Conservation (phyloP, 2,888 invertebrate species). For the Leptinotarsa juncta region DNA sequence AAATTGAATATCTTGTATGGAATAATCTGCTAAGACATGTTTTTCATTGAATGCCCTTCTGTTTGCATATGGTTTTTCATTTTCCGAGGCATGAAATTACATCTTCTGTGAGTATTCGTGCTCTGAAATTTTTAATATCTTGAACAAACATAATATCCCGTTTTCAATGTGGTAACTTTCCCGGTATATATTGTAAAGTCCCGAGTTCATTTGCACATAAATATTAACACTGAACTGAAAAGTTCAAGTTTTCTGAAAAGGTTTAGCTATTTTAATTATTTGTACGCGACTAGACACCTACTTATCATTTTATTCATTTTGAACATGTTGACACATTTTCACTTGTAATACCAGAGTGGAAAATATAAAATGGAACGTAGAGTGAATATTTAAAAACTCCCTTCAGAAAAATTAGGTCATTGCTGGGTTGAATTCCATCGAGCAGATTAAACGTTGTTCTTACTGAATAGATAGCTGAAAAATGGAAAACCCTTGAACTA, state of each 20-base stretch:
- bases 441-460: background rate
- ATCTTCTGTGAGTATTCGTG: background rate
- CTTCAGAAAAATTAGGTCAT: background rate
- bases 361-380: slow-evolving; percentile 10
- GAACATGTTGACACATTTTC: background rate
- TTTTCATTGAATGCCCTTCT: background rate
- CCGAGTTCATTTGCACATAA: background rate
- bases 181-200: slow-evolving; percentile 1
- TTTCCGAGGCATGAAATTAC: background rate
- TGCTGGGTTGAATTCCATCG: background rate
- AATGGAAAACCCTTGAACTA: background rate
- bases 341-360: background rate
- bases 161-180: slow-evolving; percentile 9
- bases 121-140: slow-evolving; percentile 3
- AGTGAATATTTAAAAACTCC: background rate
- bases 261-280: background rate
- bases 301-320: background rate
- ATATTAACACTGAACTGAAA: slow-evolving; percentile 8
- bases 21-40: background rate
- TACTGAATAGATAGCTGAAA: background rate
- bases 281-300: background rate
- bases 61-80: background rate
- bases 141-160: slow-evolving; percentile 14
- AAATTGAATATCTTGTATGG: background rate
- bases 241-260: background rate